These are phyloP conservation scores for Diadophis punctatus DNA, from an alignment of 2,113 vertebrate species.

Conservation along the genomic window DNA sequence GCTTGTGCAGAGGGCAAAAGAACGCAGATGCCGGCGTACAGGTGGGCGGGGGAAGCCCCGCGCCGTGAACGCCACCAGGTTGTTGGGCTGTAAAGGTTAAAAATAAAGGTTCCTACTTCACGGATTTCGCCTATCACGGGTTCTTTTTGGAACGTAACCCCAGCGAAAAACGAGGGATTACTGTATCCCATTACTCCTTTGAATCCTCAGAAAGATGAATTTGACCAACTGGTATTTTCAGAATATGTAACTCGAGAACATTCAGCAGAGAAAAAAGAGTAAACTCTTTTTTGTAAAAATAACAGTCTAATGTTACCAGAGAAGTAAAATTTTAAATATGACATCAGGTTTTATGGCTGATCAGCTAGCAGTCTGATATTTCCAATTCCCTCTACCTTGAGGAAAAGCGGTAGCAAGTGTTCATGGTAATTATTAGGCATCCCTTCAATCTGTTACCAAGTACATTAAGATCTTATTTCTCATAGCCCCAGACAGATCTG, in stretches of 20 bases:
- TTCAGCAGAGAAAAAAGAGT: not conserved
- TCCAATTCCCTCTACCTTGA: not conserved
- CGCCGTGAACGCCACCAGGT: too few species aligned
- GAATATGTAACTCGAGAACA: not conserved
- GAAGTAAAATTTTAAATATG: not conserved
- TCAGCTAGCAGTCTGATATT: not conserved
- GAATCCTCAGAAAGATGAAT: not conserved
- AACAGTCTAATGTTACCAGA: not conserved
- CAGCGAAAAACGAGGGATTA: too few species aligned
- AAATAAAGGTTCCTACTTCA: too few species aligned
- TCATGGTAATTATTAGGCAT: not conserved
- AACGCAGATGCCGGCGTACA: too few species aligned
- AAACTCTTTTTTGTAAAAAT: not conserved
- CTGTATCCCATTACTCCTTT: not conserved
- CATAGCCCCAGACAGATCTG: not conserved
- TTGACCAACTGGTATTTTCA: not conserved
- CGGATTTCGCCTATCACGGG: too few species aligned
- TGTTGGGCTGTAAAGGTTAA: too few species aligned
- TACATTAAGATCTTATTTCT: not conserved
- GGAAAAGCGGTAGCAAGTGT: not conserved
- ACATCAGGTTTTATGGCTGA: not conserved
- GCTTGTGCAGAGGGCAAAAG: too few species aligned
- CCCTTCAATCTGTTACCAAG: not conserved
- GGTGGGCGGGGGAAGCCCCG: too few species aligned
- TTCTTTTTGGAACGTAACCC: too few species aligned